Evolutionary conservation across 2,797 vertebrate species (phyloP), one percentile per base, ranked within the genome.

Genomic region (Anisognathus igniventris): DNA sequence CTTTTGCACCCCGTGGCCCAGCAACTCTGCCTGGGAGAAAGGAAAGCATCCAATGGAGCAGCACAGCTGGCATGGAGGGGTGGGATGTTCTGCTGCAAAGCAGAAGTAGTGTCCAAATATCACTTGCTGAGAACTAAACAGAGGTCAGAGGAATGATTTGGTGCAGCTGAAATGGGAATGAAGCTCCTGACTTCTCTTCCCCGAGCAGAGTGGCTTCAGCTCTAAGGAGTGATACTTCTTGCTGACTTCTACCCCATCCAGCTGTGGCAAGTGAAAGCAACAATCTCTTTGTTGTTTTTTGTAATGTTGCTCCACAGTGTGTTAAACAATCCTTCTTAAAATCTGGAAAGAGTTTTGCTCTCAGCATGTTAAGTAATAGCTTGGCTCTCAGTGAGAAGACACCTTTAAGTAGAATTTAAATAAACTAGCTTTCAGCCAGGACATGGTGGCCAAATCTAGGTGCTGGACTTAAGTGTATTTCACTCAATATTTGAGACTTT

Each of bases 391-490:
- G 7, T 37, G 33, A 71, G 35, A 48, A 19, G 45, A n/a, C 13
- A 48, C 12, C 2, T 83, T 24, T 40, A 33, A 39, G 12, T 56
- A 40, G 28, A 65, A 87, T n/a, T 47, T 21, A 64, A 87, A 77
- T 67, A 61, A 85, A 89, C 31, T 30, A 16, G 14, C 45, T 92
- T 92, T 82, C 35, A 33, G 2, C 11, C 45, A 23, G n/a, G 61
- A 61, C 13, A 1, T 24, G 20, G 28, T 78, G 24, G 21, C 12
- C 6, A 37, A 74, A 17, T 65, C 27, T 48, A n/a, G 80, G 45
- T 83, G 58, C 61, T 91, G 77, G 72, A 75, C 57, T 88, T 68
- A 58, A 58, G 42, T 37, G 35, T 61, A n/a, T 86, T 79, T 89
- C 61, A 56, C 61, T 83, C 57, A 72, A 13, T 83, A 40, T 82